Evolutionary conservation across 2,113 vertebrate genomes (phyloP).

Genomic region (Calonectris borealis): DNA sequence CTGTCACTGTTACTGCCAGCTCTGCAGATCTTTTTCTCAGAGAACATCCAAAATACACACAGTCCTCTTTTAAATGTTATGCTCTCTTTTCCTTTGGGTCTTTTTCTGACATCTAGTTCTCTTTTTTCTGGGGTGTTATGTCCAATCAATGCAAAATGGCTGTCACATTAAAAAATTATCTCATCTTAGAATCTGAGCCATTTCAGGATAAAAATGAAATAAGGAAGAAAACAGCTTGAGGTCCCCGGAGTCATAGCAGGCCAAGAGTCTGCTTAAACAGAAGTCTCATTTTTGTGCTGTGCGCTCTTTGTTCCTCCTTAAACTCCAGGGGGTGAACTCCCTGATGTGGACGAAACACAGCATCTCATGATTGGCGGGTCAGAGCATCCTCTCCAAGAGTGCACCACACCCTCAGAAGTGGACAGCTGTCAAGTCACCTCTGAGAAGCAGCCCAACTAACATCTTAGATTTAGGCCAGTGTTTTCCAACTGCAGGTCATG

Average conservation of each 20-base stretch:
- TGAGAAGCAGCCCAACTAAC: neutral
- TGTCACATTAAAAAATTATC: neutral
- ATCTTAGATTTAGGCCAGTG: neutral
- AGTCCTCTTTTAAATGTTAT: neutral
- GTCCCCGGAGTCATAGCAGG: neutral
- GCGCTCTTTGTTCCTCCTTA: conserved; percentile 1
- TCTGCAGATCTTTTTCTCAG: neutral
- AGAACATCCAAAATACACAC: neutral
- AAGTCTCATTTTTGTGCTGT: neutral
- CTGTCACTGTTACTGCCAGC: neutral
- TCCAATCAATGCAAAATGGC: neutral
- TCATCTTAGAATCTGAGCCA: neutral
- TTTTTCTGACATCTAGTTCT: neutral
- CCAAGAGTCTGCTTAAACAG: neutral
- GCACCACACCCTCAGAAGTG: neutral
- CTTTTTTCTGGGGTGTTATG: neutral
- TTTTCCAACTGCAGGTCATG: neutral
- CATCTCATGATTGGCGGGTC: neutral
- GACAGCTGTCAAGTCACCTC: neutral
- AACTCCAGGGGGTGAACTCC: neutral
- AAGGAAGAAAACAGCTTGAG: neutral
- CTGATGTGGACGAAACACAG: neutral
- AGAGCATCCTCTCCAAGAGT: neutral
- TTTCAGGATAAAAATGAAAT: neutral
- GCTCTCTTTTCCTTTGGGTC: neutral